Percentiles rank a stretch among this genome's conserved stretches.
Conservation (phyloP, 2,888 invertebrate genomes). For the Gymnocheta viridis region DNA sequence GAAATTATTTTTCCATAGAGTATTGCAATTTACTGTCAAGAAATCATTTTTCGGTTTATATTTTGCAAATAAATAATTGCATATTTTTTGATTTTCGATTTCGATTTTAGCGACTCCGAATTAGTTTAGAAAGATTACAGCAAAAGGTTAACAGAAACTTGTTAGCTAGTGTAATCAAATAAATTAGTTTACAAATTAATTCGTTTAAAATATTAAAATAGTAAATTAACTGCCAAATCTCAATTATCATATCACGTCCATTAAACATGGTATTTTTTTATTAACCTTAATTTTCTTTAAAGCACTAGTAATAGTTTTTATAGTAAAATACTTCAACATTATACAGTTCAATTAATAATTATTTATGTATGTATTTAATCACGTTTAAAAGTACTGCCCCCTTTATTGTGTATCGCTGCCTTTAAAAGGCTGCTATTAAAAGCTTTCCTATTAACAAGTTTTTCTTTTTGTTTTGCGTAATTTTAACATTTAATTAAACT, state of each 20-base stretch:
- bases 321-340: neutral
- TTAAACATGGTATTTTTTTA: neutral
- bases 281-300: neutral
- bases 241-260: neutral
- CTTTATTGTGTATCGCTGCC: neutral
- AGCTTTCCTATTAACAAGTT: neutral
- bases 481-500: slow-evolving; percentile 52
- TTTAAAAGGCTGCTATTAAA: slow-evolving; percentile 2
- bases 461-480: slow-evolving; percentile 9
- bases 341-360: neutral
- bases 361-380: neutral
- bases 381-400: neutral
- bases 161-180: too few relatives aligned
- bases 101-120: too few relatives aligned
- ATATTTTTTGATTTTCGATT: too few relatives aligned
- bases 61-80: too few relatives aligned
- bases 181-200: too few relatives aligned
- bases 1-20: too few relatives aligned
- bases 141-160: too few relatives aligned
- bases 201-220: too few relatives aligned
- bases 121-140: too few relatives aligned
- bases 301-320: neutral
- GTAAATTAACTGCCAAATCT: too few relatives aligned
- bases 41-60: too few relatives aligned
- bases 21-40: too few relatives aligned